Evolutionary conservation across 2,888 invertebrate species (phyloP).

Genomic region (Machimus rusticus): DNA sequence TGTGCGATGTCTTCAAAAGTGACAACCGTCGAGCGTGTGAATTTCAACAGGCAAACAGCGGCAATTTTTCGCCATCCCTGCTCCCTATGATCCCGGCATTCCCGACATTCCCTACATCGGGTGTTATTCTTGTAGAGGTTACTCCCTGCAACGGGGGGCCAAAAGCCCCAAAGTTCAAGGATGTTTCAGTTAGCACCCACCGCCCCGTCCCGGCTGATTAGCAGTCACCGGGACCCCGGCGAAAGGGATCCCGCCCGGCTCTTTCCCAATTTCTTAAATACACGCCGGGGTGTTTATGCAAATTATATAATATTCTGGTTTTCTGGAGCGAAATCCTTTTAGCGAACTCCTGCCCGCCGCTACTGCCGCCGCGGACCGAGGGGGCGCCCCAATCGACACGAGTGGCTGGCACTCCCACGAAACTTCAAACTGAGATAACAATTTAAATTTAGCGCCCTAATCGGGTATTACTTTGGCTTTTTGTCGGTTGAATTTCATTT

Average conservation of each 20-base stretch:
- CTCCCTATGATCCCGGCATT: neutral
- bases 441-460: slow-evolving; percentile 50
- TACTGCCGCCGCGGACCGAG: neutral
- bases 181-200: neutral
- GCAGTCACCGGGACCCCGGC: neutral
- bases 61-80: slow-evolving; percentile 7
- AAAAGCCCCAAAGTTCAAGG: slow-evolving; percentile 26
- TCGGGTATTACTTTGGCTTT: slow-evolving; percentile 49
- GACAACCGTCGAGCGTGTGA: slow-evolving; percentile 44
- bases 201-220: neutral
- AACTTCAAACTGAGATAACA: slow-evolving; percentile 47
- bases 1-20: slow-evolving; percentile 32
- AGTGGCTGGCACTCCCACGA: neutral
- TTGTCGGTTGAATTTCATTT: slow-evolving; percentile 47
- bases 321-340: slow-evolving; percentile 27
- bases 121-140: slow-evolving; percentile 35
- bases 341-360: neutral
- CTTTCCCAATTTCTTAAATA: neutral
- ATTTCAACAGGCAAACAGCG: slow-evolving; percentile 44
- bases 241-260: neutral
- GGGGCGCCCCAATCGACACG: neutral
- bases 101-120: neutral
- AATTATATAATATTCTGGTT: slow-evolving; percentile 46
- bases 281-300: slow-evolving; percentile 39
- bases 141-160: neutral